Conservation (phyloP, 2,113 vertebrate species). For the Osmerus mordax region DNA sequence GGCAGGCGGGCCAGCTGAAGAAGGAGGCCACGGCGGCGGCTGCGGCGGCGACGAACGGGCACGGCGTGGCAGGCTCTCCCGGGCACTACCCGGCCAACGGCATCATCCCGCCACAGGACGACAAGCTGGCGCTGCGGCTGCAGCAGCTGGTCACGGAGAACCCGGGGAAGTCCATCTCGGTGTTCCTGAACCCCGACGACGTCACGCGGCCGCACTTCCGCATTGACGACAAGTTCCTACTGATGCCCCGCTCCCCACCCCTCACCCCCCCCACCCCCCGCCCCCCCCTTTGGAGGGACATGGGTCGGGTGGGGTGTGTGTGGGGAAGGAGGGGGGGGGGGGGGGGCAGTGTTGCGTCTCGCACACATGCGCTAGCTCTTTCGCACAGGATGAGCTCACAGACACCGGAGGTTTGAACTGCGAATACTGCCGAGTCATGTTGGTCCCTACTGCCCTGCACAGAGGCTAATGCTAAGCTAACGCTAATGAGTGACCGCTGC, state of each 20-base stretch:
- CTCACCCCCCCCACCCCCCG: no score
- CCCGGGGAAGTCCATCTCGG: constrained; percentile 79
- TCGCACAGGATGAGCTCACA: constrained; percentile 1
- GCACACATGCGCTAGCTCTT: background rate
- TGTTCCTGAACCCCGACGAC: constrained; percentile 80
- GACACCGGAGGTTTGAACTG: constrained; percentile 4
- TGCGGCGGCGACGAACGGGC: constrained; percentile 55
- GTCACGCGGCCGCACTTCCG: constrained; percentile 78
- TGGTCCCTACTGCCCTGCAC: constrained; percentile 26
- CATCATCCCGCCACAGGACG: constrained; percentile 68
- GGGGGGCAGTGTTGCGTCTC: background rate
- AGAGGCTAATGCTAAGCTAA: background rate
- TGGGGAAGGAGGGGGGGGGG: no score
- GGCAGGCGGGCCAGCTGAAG: constrained; percentile 74
- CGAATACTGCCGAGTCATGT: constrained; percentile 18
- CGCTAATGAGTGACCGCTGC: background rate
- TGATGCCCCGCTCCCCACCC: constrained; percentile 45
- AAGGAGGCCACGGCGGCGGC: constrained; percentile 56
- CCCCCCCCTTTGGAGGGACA: background rate
- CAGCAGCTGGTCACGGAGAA: constrained; percentile 81
- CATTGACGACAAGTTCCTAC: constrained; percentile 80
- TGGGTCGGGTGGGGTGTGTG: background rate
- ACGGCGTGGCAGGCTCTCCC: constrained; percentile 51
- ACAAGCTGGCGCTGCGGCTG: constrained; percentile 73
- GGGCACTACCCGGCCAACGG: constrained; percentile 56